Evolutionary conservation across 2,888 invertebrate genomes (phyloP), one percentile per base, ranked within the genome.

Genomic region (Mythimna impura): DNA sequence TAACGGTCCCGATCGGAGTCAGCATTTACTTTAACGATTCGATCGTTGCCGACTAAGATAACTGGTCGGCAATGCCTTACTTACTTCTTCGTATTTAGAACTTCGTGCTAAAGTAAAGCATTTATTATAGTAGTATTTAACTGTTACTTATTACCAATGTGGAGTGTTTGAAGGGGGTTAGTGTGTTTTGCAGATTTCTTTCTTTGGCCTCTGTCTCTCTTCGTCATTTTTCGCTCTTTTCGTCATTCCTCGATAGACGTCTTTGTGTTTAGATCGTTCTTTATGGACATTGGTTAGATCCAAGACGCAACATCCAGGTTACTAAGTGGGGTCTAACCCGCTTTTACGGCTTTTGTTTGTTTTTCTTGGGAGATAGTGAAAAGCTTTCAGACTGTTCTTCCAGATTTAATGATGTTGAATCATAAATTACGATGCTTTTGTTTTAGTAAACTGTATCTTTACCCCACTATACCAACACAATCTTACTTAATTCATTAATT

Each of bases 11-110:
- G 82, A 85, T 79, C 82, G 78, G 80, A 76, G 83, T 81, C 85
- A 77, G 84, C 89, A 89, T 91, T 89, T 89, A 84, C 86, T 89
- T 86, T 89, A 90, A 90, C 87, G 89, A 89, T 83, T 81, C 84
- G 85, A 88, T 87, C 86, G 84, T 84, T 68, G 84, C 81, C 76
- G 81, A 60, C 84, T 66, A 60, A 84, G 81, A 81, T 81, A 81
- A 81, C 80, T 81, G 70, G 70, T 71, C 58, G 30, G 36, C 66
- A 70, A 67, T 80, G 84, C 66, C 69, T 81, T 83, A 80, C 81
- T 84, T 73, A 69, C 54, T 40, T 83, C 43, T 71, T 63, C 52
- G 60, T 71, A 60, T 79, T 72, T 79, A 67, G 67, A 54, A 54
- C 47, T 66, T 52, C n/a, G 60, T 58, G 64, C 22, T 60, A 22